Percentiles rank a stretch among this genome's conserved stretches.
These are phyloP conservation scores for Ptilorrhoa leucosticta DNA, from an alignment of 2,113 vertebrate genomes.

Conservation along the genomic window DNA sequence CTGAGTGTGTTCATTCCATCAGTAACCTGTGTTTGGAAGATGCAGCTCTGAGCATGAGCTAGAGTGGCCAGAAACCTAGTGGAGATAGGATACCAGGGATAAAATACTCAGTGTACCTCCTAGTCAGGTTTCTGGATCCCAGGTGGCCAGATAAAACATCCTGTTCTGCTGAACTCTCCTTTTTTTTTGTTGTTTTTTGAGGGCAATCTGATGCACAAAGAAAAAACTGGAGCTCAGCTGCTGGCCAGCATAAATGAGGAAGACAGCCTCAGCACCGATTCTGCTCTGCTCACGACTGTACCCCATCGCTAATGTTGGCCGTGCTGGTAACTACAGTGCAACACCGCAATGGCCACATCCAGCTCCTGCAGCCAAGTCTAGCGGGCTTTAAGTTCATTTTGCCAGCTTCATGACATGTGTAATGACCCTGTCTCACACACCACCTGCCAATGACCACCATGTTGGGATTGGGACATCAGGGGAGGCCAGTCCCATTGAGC, in stretches of 20 bases:
- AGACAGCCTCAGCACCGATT: background rate
- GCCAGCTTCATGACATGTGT: background rate
- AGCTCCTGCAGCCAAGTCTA: background rate
- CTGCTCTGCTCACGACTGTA: background rate
- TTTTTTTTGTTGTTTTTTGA: background rate
- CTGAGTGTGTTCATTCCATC: background rate
- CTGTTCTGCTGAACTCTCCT: background rate
- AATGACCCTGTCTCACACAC: background rate
- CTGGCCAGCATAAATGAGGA: background rate
- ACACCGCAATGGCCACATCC: background rate
- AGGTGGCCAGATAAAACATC: background rate
- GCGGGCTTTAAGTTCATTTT: background rate
- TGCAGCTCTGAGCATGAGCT: background rate
- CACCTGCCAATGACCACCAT: background rate
- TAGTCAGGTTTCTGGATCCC: background rate
- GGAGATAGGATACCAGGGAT: background rate
- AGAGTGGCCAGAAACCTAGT: background rate
- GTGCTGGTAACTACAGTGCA: background rate
- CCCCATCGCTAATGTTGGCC: background rate
- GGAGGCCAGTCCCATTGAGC: background rate
- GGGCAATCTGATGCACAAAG: background rate
- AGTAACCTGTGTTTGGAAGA: background rate
- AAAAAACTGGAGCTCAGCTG: background rate
- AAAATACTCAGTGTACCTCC: background rate
- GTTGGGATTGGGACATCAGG: background rate